Evolutionary conservation across 2,113 vertebrate genomes (phyloP), one percentile per base, ranked within the genome.

Genomic region (Coreoperca whiteheadi): DNA sequence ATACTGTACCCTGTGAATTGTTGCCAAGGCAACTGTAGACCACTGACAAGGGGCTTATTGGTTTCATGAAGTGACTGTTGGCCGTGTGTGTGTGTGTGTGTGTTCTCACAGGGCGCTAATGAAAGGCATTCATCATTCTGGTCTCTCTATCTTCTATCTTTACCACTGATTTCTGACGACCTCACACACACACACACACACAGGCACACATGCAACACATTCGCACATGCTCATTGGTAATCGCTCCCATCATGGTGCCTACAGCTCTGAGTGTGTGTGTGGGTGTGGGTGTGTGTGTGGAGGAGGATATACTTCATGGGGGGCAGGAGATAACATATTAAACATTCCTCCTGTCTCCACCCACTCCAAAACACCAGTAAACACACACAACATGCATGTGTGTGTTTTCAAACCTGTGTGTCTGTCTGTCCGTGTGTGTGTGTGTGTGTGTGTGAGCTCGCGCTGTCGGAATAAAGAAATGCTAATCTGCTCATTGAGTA

Each of bases 21-120:
- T 98, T 98, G 96, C 97, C 96, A 97, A 95, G 97, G 97, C 94
- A 98, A 99, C 97, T 0, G 86, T 92, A 95, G 96, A 97, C 97
- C 97, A 97, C 96, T 96, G 94, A 97, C 74, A 93, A 1, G 94
- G 68, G 82, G 94, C 96, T 96, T 96, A 97, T 96, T 97, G 96
- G 96, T 96, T 97, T 97, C 96, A 97, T 96, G 95, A 96, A 97
- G 94, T 91, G 74, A 97, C 96, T 96, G 91, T 88, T 90, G 92
- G 91, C 85, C 43, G 53, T 56, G 69, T 85, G 83, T 87, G 79
- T 75, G 56, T 81, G 41, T 79, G 51, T 41, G 39, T 63, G 63
- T 53, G 65, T 61, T 83, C 73, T 82, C 73, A 71, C 78, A 37
- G 74, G 69, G 67, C 23, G 70, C 82, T 94, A 94, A 94, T 95